Percentiles rank a stretch among this genome's conserved stretches.
Conservation (phyloP, 2,797 vertebrate species). For the Craterocephalus amniculus region DNA sequence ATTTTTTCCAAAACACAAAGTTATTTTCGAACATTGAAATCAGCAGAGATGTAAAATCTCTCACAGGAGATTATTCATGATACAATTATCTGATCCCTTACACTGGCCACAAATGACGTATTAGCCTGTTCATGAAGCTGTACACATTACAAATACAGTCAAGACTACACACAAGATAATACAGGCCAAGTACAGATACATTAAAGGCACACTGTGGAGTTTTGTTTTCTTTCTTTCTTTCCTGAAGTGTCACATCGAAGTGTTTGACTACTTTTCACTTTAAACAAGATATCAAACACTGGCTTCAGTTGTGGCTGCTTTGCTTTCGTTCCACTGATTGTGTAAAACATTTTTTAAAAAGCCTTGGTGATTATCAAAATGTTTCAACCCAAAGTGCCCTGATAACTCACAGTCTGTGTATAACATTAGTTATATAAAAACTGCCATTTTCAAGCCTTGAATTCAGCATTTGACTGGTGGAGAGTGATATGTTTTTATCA, state of each 20-base stretch:
- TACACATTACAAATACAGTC: conserved; percentile 18
- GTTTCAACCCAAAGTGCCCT: neutral
- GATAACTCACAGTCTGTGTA: neutral
- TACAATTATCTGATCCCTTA: neutral
- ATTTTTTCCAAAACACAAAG: neutral
- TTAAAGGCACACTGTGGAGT: conserved; percentile 2
- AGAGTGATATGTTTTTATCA: neutral
- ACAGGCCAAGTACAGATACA: neutral
- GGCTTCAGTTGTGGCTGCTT: too few species aligned
- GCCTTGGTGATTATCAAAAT: too few species aligned
- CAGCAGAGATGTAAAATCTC: neutral
- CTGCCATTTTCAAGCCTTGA: neutral
- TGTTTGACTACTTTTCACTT: too few species aligned
- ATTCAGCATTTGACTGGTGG: neutral
- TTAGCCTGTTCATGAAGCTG: neutral
- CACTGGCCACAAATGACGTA: neutral
- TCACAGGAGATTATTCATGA: neutral
- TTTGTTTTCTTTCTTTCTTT: conserved; percentile 6
- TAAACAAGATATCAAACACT: too few species aligned
- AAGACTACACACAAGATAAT: conserved; percentile 6
- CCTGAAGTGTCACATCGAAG: too few species aligned
- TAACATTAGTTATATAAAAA: neutral
- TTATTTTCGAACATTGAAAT: neutral
- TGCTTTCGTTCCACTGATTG: too few species aligned
- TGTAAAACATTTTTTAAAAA: too few species aligned